phyloP scores from a whole-genome alignment of 2,888 invertebrate species.

The Diploptera punctata region DNA sequence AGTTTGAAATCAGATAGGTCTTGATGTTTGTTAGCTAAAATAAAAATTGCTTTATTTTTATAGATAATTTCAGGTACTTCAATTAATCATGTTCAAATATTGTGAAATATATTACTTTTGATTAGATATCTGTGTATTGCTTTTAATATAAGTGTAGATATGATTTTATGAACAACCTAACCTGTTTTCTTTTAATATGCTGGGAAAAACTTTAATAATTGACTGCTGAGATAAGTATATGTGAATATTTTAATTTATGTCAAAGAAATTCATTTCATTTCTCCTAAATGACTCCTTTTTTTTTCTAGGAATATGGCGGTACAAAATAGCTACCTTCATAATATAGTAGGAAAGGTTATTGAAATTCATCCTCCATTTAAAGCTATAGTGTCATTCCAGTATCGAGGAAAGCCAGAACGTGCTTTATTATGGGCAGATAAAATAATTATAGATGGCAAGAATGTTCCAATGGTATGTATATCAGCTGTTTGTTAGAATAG shows the following conservation, averaged over 20 bases:
- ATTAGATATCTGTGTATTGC: no score
- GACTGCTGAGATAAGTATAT: not conserved
- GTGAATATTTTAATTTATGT: not conserved
- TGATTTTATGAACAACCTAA: no score
- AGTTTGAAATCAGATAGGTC: no score
- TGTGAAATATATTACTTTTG: no score
- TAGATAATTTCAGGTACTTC: no score
- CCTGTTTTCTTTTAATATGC: no score
- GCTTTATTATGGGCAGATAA: slow-evolving; percentile 15
- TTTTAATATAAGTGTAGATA: no score
- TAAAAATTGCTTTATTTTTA: no score
- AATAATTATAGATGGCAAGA: slow-evolving; percentile 2
- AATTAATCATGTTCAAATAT: no score
- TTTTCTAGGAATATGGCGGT: not conserved
- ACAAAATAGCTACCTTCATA: not conserved
- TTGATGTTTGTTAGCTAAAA: no score
- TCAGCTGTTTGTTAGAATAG: no score
- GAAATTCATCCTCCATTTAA: slow-evolving; percentile 5
- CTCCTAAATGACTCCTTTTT: not conserved
- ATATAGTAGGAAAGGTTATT: slow-evolving; percentile 17
- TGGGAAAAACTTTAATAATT: no score
- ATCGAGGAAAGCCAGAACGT: slow-evolving; percentile 14
- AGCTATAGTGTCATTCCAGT: slow-evolving; percentile 2
- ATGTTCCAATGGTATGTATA: not conserved
- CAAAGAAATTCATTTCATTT: not conserved